Conservation (phyloP, 37 sponge, comb jelly and placozoan genomes). For the Spongilla lacustris region DNA sequence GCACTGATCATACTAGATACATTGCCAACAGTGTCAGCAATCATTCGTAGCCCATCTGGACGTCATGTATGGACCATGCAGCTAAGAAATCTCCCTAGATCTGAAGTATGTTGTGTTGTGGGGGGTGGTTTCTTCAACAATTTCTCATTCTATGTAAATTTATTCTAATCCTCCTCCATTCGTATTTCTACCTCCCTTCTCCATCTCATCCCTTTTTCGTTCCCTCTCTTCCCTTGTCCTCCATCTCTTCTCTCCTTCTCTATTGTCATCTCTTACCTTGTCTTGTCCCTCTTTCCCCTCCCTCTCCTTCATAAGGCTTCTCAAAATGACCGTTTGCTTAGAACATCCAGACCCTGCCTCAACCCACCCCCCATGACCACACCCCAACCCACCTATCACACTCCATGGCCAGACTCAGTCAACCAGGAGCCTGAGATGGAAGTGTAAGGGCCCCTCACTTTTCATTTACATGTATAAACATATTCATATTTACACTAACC, state of each 20-base stretch:
- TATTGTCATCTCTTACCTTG: too few species aligned
- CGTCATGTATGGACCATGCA: slow-evolving; percentile 90
- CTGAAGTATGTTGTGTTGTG: too few species aligned
- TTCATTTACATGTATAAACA: too few species aligned
- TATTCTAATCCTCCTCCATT: neutral
- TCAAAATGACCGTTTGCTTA: slow-evolving; percentile 23
- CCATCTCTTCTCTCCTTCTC: too few species aligned
- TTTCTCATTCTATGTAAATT: neutral
- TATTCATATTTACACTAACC: too few species aligned
- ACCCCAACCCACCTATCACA: slow-evolving; percentile 12
- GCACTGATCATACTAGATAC: neutral
- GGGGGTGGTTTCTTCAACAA: too few species aligned
- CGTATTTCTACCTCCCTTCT: neutral
- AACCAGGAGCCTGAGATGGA: slow-evolving; percentile 23
- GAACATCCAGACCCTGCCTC: slow-evolving; percentile 54
- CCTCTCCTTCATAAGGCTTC: neutral
- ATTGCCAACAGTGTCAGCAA: slow-evolving; percentile 77
- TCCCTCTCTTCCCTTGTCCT: too few species aligned
- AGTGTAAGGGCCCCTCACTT: slow-evolving; percentile 19
- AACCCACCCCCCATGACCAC: slow-evolving; percentile 8
- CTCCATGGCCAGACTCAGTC: slow-evolving; percentile 71
- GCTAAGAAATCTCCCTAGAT: slow-evolving; percentile 66
- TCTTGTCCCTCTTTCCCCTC: neutral
- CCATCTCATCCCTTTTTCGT: neutral
- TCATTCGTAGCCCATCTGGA: slow-evolving; percentile 78